These are phyloP conservation scores for Chaetogeoica ovagalla DNA, from an alignment of 2,888 invertebrate species.

Conservation along the genomic window DNA sequence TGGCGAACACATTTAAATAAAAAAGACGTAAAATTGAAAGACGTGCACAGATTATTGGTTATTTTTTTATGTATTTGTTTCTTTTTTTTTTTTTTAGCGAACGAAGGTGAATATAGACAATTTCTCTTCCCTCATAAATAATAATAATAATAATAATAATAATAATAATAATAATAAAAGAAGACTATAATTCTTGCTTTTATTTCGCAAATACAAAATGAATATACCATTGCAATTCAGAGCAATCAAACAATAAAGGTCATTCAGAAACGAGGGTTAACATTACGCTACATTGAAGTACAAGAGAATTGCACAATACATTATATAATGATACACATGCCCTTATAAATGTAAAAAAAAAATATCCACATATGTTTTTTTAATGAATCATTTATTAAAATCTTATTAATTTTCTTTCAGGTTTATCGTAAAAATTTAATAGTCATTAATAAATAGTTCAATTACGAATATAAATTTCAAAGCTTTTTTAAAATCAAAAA, in stretches of 20 bases:
- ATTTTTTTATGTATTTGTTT: not conserved
- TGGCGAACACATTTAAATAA: slow-evolving; percentile 47
- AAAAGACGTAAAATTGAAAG: slow-evolving; percentile 30
- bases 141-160: too few species aligned
- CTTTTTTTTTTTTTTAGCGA: not conserved
- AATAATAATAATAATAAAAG: too few species aligned
- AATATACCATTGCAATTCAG: slow-evolving; percentile 16
- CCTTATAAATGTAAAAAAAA: slow-evolving; percentile 18
- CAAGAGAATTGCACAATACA: not conserved
- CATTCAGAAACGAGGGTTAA: slow-evolving; percentile 21
- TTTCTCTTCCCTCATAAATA: not conserved
- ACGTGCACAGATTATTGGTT: slow-evolving; percentile 22
- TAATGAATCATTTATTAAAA: too few species aligned
- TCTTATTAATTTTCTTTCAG: not conserved
- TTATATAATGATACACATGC: not conserved
- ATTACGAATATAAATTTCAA: not conserved
- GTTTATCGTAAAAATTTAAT: not conserved
- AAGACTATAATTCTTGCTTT: not conserved
- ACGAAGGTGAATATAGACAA: not conserved
- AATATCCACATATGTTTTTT: not conserved
- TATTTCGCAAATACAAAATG: not conserved
- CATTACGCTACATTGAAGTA: slow-evolving; percentile 3
- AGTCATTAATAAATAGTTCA: not conserved
- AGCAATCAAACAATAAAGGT: slow-evolving; percentile 22
- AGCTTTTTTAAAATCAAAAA: not conserved